Evolutionary conservation across 2,888 invertebrate species (phyloP), one percentile per base, ranked within the genome.

Genomic region (Drosophila rubida): DNA sequence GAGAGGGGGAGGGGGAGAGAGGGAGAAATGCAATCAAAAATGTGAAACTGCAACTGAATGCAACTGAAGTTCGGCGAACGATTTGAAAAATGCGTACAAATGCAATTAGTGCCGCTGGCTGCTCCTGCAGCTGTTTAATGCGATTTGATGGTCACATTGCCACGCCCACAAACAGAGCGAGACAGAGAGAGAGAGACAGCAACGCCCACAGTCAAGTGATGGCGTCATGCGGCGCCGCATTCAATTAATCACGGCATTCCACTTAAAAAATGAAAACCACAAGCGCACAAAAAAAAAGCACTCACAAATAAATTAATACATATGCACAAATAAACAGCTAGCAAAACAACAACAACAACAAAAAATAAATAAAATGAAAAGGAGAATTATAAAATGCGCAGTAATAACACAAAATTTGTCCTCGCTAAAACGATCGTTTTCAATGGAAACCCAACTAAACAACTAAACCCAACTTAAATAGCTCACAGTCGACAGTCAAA

Each of bases 171-270:
- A 35, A 14, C 14, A 35, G 13, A 35, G 13, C 13, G 2, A n/a
- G 13, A 35, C 7, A 35, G 0, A 35, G 2, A 7, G 6, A 35
- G 2, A 14, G 6, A 13, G 2, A 35, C 35, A 32, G 4, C 11
- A 27, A 27, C 27, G 27, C 30, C 11, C 30, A 32, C n/a, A 14
- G 13, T 35, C 35, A 35, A 46, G 2, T 19, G 16, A 14, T 16
- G 55, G 25, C 49, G 37, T 22, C 48, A 57, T 55, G 54, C 39
- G 60, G 49, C 23, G 46, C 30, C 30, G 27, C 58, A 62, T 55
- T 67, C 53, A 75, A 81, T 78, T 68, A 72, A 64, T 72, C 75
- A 68, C 49, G 50, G 50, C 59, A 53, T 66, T 61, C 37, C 53
- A 62, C 62, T 58, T 39, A 37, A 41, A 50, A 53, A 53, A 53